Conservation (phyloP, 2,113 vertebrate genomes). For the Bombycilla garrulus region DNA sequence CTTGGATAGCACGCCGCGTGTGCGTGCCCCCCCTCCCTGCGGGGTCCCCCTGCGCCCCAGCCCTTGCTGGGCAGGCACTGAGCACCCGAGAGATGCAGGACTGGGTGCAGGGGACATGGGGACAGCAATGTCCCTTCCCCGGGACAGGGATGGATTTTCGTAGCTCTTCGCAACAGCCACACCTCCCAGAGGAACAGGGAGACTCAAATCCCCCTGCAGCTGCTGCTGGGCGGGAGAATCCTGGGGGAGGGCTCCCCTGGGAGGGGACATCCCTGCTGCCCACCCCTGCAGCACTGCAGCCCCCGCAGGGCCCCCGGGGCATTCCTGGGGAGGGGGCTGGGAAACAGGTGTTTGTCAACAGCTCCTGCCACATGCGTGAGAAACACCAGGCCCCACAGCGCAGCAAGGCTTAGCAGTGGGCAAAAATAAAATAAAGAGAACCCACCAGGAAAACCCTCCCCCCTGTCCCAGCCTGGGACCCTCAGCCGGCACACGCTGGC, state of each 20-base stretch:
- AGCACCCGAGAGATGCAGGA: background rate
- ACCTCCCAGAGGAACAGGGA: background rate
- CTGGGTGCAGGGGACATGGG: background rate
- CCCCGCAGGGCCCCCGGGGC: background rate
- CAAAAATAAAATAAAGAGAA: slow-evolving; percentile 24
- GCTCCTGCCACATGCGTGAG: background rate
- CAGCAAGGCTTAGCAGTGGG: background rate
- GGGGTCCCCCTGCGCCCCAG: background rate
- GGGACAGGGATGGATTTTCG: background rate
- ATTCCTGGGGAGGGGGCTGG: slow-evolving; percentile 29
- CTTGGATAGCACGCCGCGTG: slow-evolving; percentile 65
- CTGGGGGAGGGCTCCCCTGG: background rate
- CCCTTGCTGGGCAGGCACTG: background rate
- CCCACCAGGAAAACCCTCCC: background rate
- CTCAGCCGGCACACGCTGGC: background rate
- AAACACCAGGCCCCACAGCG: background rate
- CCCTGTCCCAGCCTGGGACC: accelerated
- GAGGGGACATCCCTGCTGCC: background rate
- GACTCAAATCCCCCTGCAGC: background rate
- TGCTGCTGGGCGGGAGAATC: background rate
- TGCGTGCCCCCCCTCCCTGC: slow-evolving; percentile 31
- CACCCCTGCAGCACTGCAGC: accelerated
- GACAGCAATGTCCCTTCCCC: background rate
- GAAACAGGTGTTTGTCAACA: slow-evolving; percentile 69
- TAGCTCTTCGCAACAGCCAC: background rate